Conservation (phyloP, 2,888 invertebrate genomes). For the Acronicta alni region DNA sequence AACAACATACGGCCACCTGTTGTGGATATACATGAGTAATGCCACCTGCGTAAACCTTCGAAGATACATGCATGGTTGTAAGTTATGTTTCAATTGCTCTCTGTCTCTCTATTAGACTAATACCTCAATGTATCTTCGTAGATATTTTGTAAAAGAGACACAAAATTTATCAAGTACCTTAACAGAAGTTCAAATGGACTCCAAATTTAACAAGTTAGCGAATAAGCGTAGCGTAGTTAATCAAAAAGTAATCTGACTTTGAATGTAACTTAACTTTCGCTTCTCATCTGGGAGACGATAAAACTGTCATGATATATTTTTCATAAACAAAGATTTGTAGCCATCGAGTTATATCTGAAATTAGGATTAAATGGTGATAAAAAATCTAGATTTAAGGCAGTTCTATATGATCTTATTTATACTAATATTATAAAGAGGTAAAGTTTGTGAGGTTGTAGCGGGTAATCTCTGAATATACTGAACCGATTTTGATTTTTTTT, state of each 20-base stretch:
- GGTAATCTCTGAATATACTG: too few species aligned
- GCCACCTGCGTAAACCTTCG: too few species aligned
- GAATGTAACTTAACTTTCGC: conserved; percentile 55
- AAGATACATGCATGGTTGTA: too few species aligned
- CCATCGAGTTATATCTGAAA: background rate
- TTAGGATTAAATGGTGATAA: background rate
- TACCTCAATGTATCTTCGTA: too few species aligned
- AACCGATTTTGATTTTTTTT: too few species aligned
- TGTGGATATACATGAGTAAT: too few species aligned
- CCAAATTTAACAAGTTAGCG: conserved; percentile 43
- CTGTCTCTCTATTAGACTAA: too few species aligned
- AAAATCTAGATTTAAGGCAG: background rate
- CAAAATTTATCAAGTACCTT: conserved; percentile 35
- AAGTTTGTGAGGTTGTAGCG: too few species aligned
- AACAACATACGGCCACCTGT: too few species aligned
- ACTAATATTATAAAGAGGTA: too few species aligned
- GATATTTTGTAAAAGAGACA: conserved; percentile 18
- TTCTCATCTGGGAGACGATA: background rate
- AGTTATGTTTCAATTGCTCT: too few species aligned
- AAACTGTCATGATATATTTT: background rate
- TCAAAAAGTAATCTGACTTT: conserved; percentile 68
- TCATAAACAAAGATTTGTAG: background rate
- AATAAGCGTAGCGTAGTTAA: conserved; percentile 50
- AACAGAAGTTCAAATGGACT: conserved; percentile 44
- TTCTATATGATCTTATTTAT: background rate